Base-by-base conservation (phyloP, 1,140 invertebrate genomes). In the Leguminivora glycinivorella region DNA sequence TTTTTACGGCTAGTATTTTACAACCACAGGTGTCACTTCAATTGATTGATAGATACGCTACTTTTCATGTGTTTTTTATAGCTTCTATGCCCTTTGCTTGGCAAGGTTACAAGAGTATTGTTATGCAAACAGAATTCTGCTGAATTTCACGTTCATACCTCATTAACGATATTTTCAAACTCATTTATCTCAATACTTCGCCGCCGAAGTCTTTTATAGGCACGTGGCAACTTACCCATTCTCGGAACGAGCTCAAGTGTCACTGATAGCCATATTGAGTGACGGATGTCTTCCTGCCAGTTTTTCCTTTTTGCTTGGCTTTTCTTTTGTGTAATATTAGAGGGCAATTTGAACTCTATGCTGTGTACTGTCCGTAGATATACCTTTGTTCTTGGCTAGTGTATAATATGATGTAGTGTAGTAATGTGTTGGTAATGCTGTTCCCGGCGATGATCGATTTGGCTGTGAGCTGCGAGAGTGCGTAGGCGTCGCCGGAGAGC, bases 241-340 rank as follows among this genome's bases (percentile, higher is more conserved):
- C 83, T 74, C 69, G 75, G 78, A 83, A 84, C 77, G 75, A 78
- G 70, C 71, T 74, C 78, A 56, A 72, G 66, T 76, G 81, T 82
- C 81, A 79, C 68, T 69, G 74, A 79, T 80, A 75, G 75, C 75
- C 78, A 70, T 74, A 76, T 60, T 79, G 78, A 82, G 75, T 85
- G 83, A 87, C 83, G 73, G 82, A 87, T 87, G 83, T 79, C 84
- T 87, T 88, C 84, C 85, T 83, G 83, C 74, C 78, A 78, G 74
- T 79, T 74, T 80, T 81, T 79, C 74, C 76, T 72, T 47, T 58
- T 12, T 38, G 5, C 67, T 14, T 63, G 25, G 56, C 25, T 63
- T 63, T 63, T 63, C 58, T 31, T 29, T 63, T 17, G 24, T 29
- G 2, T 63, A 63, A 63, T 29, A 17, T 19, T 31, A 12, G n/a